Base-by-base conservation (phyloP, 2,888 invertebrate species). In the Holacanthella duospinosa region DNA sequence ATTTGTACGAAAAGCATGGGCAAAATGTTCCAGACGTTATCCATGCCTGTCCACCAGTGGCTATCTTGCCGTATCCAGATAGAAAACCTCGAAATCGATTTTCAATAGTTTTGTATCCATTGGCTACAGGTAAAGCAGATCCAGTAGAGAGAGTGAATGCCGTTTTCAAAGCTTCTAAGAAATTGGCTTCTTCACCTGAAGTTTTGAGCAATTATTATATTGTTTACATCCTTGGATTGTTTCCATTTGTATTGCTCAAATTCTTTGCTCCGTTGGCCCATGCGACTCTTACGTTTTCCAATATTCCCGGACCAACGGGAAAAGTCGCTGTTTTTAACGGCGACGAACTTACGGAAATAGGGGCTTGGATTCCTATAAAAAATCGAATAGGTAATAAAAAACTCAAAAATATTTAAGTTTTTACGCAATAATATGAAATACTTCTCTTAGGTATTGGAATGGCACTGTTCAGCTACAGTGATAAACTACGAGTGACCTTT, bases 51-150 rank as follows among this genome's bases (percentile, higher is more conserved):
- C 66, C 69, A 2, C 70, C 72, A n/a, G 65, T 72, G 16, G 70
- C 70, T 2, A 59, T 70, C 29, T 60, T 72, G 2, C 71, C 71
- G 16, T 72, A 53, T 53, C 65, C 67, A 9, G 68, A 70, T 56
- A 43, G 72, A 6, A 65, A 65, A 53, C 69, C 68, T 9, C 60
- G 70, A 43, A 72, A 72, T 59, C 60, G 70, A 59, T 72, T 72
- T 44, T 68, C 70, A 2, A 68, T 67, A 16, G 64, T 68, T 19
- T 48, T 68, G 16, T 64, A 71, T 24, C 69, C 70, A 1, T 54
- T 70, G 16, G 55, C 56, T 3, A 63, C 69, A 24, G 70, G 67
- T 19, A 44, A 63, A 55, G 55, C 53, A 24, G 43, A 58, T 48
- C 26, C 60, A 0, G 2, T 61, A 24, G 59, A 68, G 2, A 64